Evolutionary conservation across 2,888 invertebrate genomes (phyloP), one percentile per base, ranked within the genome.

Genomic region (Scrobipalpa costella): DNA sequence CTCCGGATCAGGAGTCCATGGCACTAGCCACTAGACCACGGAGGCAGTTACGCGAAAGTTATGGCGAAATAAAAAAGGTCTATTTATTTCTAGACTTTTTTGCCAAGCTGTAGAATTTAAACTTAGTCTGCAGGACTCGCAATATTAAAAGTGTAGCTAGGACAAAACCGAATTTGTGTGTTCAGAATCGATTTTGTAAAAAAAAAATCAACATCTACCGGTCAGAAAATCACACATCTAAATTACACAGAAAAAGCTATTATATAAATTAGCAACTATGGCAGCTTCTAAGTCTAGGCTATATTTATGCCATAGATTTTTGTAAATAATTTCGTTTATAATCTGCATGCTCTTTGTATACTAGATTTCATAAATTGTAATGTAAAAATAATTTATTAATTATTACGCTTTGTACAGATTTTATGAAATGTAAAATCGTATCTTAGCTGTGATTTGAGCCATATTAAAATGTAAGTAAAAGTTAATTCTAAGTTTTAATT

Each of bases 361-460:
- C 19, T 3, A 27, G 27, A 27, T 27, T 27, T 3, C 5, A 5
- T 27, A 27, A 27, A 27, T 27, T 27, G 27, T 21, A 21, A 21
- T 21, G 50, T 52, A n/a, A 40, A 47, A 61, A 44, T 15, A 21
- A 52, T 63, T 36, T 38, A 36, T 57, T 34, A n/a, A n/a, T 17
- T 36, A 17, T 36, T 19, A 9, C 36, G 50, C 44, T 40, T 33
- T 2, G 7, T 57, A 62, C 44, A 7, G 15, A 57, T 44, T 62
- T 57, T 62, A 57, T 44, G 17, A n/a, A 57, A 0, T 44, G 44
- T 62, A 55, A 62, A 62, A 57, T 62, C 40, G 62, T 62, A 62
- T 17, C 1, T 2, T 19, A 34, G 38, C 27, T 27, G 27, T 27
- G 27, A 27, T 27, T 27, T 27, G 27, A 27, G 27, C 34, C 27